phyloP scores from a whole-genome alignment of 2,888 invertebrate species.

The Morinoia aosen region DNA sequence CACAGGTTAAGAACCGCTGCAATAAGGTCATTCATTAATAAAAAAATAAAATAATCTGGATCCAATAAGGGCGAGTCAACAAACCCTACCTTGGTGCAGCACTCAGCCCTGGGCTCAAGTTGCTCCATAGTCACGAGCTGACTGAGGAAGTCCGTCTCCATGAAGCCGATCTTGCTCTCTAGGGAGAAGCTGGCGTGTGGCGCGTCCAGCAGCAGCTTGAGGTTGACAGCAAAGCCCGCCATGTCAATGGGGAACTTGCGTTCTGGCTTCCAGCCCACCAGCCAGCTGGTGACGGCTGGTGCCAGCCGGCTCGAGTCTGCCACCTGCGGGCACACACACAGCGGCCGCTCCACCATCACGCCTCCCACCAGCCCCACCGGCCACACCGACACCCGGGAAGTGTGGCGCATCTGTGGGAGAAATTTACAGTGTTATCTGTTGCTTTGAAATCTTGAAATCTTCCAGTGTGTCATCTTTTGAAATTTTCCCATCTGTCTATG shows the following conservation, averaged over 20 bases:
- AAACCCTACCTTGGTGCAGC: slow-evolving; percentile 82
- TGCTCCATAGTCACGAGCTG: slow-evolving; percentile 80
- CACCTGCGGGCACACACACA: slow-evolving; percentile 52
- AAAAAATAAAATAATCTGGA: too few species aligned
- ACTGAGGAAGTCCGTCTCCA: slow-evolving; percentile 87
- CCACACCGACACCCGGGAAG: slow-evolving; percentile 90
- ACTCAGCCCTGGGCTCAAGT: slow-evolving; percentile 90
- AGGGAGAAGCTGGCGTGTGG: slow-evolving; percentile 85
- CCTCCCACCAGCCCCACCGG: slow-evolving; percentile 97
- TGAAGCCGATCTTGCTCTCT: slow-evolving; percentile 88
- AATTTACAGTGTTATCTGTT: too few species aligned
- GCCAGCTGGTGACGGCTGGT: slow-evolving; percentile 77
- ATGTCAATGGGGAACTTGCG: slow-evolving; percentile 97
- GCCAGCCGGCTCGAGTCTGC: not conserved
- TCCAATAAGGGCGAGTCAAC: too few species aligned
- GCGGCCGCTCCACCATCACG: slow-evolving; percentile 90
- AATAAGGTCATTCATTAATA: too few species aligned
- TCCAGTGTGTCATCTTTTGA: not conserved
- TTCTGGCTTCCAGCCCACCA: slow-evolving; percentile 89
- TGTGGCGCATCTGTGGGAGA: slow-evolving; percentile 80
- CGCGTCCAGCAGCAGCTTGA: slow-evolving; percentile 80
- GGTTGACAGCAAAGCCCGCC: slow-evolving; percentile 95
- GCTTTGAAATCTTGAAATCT: not conserved
- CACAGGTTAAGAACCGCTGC: too few species aligned
- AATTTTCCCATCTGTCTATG: not conserved